These are phyloP conservation scores for Euthynnus affinis DNA, from an alignment of 2,797 vertebrate species.

Conservation along the genomic window DNA sequence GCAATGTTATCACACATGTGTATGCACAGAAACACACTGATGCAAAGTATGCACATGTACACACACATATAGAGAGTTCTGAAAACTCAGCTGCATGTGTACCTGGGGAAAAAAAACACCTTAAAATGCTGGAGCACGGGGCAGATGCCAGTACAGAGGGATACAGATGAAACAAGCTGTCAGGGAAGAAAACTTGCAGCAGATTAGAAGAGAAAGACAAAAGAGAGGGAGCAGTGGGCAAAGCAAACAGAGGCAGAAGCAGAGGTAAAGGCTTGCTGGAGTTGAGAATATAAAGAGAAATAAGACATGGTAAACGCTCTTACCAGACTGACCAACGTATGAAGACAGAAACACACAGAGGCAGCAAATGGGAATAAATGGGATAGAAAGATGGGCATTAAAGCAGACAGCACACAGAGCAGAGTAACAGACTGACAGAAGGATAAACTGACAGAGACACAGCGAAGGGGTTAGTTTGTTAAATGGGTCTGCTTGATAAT, in stretches of 20 bases:
- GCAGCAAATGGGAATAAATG: constrained; percentile 58
- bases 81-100: constrained; percentile 20
- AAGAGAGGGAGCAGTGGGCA: constrained; percentile 26
- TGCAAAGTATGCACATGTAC: constrained; percentile 3
- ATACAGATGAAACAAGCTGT: constrained; percentile 71
- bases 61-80: constrained; percentile 3
- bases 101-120: background rate
- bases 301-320: constrained; percentile 59
- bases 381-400: constrained; percentile 54
- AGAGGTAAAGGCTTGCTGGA: constrained; percentile 31
- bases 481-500: constrained; percentile 85
- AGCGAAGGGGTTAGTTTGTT: constrained; percentile 75
- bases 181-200: constrained; percentile 63
- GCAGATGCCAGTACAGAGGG: constrained; percentile 54
- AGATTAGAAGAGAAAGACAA: constrained; percentile 68
- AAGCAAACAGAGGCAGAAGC: constrained; percentile 44
- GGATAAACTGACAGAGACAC: constrained; percentile 70
- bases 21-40: background rate
- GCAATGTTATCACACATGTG: constrained; percentile 26
- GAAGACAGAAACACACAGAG: constrained; percentile 45
- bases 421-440: constrained; percentile 64
- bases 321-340: constrained; percentile 35
- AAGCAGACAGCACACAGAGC: constrained; percentile 58
- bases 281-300: constrained; percentile 46
- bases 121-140: constrained; percentile 41